A percentile compares a stretch with the other conserved stretches of the same genome.
Conservation (phyloP, 2,888 invertebrate species). For the Oscheius sp. region DNA sequence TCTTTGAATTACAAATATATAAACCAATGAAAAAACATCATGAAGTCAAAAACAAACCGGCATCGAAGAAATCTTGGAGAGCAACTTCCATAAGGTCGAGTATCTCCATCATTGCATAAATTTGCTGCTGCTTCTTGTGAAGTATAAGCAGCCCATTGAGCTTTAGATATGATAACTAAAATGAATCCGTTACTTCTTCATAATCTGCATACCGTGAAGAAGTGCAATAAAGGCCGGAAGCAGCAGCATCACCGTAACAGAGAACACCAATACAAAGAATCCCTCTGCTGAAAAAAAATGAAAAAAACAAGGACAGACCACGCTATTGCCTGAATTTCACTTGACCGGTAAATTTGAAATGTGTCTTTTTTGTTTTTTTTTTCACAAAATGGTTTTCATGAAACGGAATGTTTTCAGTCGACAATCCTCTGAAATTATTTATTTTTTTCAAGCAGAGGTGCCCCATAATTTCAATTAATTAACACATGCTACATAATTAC, state of each 20-base stretch:
- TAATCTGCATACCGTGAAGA: not conserved
- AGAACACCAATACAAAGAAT: too few relatives aligned
- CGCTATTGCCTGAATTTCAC: too few relatives aligned
- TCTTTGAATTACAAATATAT: not conserved
- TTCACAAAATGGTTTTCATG: too few relatives aligned
- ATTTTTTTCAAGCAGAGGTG: too few relatives aligned
- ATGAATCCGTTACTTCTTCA: not conserved
- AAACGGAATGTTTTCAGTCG: too few relatives aligned
- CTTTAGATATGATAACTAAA: not conserved
- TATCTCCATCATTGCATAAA: slow-evolving; percentile 40
- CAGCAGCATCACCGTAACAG: not conserved
- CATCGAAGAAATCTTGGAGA: slow-evolving; percentile 44
- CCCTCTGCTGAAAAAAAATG: too few relatives aligned
- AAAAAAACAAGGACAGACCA: too few relatives aligned
- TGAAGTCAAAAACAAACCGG: slow-evolving; percentile 9
- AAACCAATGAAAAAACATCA: not conserved
- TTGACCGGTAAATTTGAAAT: too few relatives aligned
- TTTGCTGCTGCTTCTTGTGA: not conserved
- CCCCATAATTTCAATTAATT: not conserved
- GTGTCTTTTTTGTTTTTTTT: too few relatives aligned
- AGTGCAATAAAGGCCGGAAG: not conserved
- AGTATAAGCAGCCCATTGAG: not conserved
- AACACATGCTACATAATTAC: slow-evolving; percentile 13
- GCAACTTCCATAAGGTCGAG: slow-evolving; percentile 43
- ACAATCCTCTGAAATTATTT: too few relatives aligned